Conservation (phyloP, 2,888 invertebrate species). For the Galerucella nymphaeae region DNA sequence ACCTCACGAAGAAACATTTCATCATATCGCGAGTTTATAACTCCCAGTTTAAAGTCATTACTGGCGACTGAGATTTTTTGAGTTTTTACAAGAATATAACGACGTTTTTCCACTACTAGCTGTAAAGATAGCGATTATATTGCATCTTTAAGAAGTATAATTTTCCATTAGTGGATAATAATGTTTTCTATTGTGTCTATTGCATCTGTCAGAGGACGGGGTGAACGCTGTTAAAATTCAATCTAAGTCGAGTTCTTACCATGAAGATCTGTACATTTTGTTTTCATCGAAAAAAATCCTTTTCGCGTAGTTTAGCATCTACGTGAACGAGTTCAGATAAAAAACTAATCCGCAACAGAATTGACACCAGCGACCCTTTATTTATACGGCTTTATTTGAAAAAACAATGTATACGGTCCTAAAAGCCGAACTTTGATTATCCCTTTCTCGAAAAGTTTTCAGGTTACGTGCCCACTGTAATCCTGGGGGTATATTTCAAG, state of each 20-base stretch:
- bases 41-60: neutral
- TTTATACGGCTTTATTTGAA: constrained; percentile 32
- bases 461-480: constrained; percentile 59
- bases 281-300: constrained; percentile 13
- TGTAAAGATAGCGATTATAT: too few relatives aligned
- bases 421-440: constrained; percentile 43
- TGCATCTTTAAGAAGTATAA: too few relatives aligned
- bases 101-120: too few relatives aligned
- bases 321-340: constrained; percentile 21
- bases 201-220: too few relatives aligned
- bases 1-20: constrained; percentile 21
- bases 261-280: neutral
- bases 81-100: too few relatives aligned
- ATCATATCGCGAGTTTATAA: constrained; percentile 1
- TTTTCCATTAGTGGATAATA: too few relatives aligned
- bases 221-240: too few relatives aligned
- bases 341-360: constrained; percentile 22
- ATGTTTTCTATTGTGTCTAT: too few relatives aligned
- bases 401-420: constrained; percentile 32
- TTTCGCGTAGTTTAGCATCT: constrained; percentile 16
- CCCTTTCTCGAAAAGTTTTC: constrained; percentile 52
- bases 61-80: neutral
- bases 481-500: constrained; percentile 61
- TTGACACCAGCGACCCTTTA: constrained; percentile 29
- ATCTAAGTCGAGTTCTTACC: too few relatives aligned